phyloP scores from a whole-genome alignment of 2,113 vertebrate species.

The Sapayoa aenigma region DNA sequence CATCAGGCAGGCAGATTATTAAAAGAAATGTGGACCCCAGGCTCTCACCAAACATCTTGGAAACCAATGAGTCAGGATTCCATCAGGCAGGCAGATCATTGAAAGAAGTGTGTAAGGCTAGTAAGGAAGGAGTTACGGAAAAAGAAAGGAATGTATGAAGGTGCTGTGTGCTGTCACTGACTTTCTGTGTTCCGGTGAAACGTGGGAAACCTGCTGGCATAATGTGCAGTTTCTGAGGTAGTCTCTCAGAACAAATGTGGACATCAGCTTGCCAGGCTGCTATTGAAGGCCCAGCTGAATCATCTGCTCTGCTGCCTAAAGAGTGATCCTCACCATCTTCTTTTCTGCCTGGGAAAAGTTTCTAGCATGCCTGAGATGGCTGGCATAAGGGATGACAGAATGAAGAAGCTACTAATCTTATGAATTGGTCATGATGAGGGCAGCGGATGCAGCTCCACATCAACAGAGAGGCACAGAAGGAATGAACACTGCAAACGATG shows the following conservation, averaged over 20 bases:
- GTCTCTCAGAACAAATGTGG: neutral
- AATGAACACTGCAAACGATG: neutral
- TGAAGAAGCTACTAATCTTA: neutral
- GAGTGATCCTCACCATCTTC: neutral
- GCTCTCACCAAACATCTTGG: neutral
- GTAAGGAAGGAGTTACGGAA: neutral
- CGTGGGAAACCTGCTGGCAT: neutral
- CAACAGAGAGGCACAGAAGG: neutral
- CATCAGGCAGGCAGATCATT: neutral
- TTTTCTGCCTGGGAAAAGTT: neutral
- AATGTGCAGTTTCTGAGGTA: neutral
- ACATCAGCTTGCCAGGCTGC: neutral
- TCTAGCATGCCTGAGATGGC: neutral
- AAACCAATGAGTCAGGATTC: neutral
- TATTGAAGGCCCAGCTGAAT: neutral
- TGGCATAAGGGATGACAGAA: neutral
- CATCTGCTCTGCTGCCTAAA: accelerated
- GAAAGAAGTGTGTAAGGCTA: neutral
- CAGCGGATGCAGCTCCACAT: neutral
- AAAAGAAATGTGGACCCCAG: neutral
- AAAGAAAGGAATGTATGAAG: neutral
- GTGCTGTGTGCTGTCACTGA: neutral
- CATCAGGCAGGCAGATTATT: neutral
- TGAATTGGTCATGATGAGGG: neutral
- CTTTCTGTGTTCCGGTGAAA: no score